Base-by-base conservation (phyloP, 2,888 invertebrate genomes). In the Eristalinus aeneus region DNA sequence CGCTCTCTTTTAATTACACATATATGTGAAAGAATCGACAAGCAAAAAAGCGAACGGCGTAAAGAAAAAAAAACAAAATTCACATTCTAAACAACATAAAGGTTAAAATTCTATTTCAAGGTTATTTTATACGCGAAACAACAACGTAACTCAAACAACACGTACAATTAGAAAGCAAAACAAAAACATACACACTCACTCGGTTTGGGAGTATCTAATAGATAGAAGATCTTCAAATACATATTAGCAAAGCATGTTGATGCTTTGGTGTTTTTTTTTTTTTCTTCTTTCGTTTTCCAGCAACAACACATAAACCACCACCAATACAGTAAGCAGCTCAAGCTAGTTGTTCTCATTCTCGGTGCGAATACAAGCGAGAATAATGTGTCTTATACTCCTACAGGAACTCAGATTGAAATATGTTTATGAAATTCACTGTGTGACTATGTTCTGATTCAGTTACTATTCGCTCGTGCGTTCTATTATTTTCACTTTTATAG, bases 61-160 rank as follows among this genome's bases (percentile, higher is more conserved):
- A n/a, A 46, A 16, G 16, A 46, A 16, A 46, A 16, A 46, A 46
- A 16, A 16, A 46, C 34, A 22, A 72, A 67, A 60, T 63, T 56
- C 53, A 80, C 61, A 72, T 63, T 76, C 71, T 56, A 75, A 80
- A 64, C 72, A 73, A 60, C 85, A 81, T 81, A 81, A 81, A 85
- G 81, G 85, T 85, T 73, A 85, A 85, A 76, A 85, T 85, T 81
- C 85, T 85, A 81, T 77, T 85, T 85, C 80, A 85, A 85, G 85
- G 85, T 73, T 77, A 80, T 85, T 81, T 76, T 76, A 68, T 85
- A 81, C 85, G 81, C 81, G 81, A 73, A 81, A 85, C 71, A 84
- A 58, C 53, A 73, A 74, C 73, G 46, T 69, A 53, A 68, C 34
- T 60, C 27, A 77, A 74, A 63, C 69, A 72, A 32, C 53, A 80